These are phyloP conservation scores for Arrhamphus sclerolepis DNA, from an alignment of 2,797 vertebrate species.

Conservation along the genomic window DNA sequence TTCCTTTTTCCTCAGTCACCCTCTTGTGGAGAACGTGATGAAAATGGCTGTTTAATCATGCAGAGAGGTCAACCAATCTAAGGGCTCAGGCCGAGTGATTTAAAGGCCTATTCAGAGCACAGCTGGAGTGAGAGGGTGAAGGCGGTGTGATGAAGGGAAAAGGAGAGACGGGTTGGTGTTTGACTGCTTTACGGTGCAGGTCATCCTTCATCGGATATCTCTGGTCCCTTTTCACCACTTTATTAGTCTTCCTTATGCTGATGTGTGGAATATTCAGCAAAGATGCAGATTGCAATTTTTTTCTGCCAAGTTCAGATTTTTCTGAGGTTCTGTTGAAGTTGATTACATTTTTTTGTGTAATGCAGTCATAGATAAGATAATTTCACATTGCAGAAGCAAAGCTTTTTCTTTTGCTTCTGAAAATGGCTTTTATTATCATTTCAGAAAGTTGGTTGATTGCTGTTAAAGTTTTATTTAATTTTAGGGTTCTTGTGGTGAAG, in stretches of 20 bases:
- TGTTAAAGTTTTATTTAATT: no score
- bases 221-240: conserved; percentile 51
- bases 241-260: conserved; percentile 60
- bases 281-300: no score
- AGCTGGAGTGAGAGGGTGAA: conserved; percentile 59
- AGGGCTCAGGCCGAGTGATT: conserved; percentile 69
- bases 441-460: no score
- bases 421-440: no score
- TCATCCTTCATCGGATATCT: conserved; percentile 64
- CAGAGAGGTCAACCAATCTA: conserved; percentile 80
- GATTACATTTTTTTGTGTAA: no score
- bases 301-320: no score
- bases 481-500: no score
- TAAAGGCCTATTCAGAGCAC: conserved; percentile 73
- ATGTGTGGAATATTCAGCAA: conserved; percentile 29
- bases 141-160: conserved; percentile 5
- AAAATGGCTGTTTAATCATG: conserved; percentile 82
- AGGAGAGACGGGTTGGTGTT: conserved; percentile 36
- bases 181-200: conserved; percentile 62
- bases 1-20: conserved; percentile 55
- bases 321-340: no score
- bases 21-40: conserved; percentile 69
- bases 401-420: no score
- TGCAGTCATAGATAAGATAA: no score
- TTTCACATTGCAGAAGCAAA: no score